Conservation (phyloP, 2,797 vertebrate species). For the Ptychobarbus kaznakovi region DNA sequence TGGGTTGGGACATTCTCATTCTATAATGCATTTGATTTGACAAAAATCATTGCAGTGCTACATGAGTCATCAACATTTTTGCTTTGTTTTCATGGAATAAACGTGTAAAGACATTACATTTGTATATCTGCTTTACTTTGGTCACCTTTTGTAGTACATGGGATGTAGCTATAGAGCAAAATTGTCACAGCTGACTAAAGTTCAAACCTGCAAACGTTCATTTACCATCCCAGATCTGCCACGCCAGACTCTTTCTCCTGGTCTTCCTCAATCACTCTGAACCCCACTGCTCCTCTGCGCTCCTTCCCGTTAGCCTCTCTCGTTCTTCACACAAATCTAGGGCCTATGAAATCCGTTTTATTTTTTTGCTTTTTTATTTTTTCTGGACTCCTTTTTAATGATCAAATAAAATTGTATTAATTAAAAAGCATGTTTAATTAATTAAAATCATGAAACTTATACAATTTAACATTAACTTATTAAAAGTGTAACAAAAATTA, state of each 20-base stretch:
- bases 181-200: neutral
- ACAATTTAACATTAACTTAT: too few relatives aligned
- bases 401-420: too few relatives aligned
- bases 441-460: too few relatives aligned
- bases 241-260: neutral
- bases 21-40: neutral
- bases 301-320: slow-evolving; percentile 13
- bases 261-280: slow-evolving; percentile 2
- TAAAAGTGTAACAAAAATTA: too few relatives aligned
- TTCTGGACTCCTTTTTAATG: too few relatives aligned
- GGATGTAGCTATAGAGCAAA: neutral
- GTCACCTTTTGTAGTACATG: neutral
- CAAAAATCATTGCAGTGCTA: neutral
- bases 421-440: too few relatives aligned
- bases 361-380: too few relatives aligned
- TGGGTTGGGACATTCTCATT: neutral
- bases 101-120: neutral
- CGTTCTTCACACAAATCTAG: slow-evolving; percentile 17
- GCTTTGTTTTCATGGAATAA: neutral
- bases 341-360: too few relatives aligned
- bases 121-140: neutral
- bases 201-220: neutral
- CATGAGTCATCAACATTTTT: neutral
- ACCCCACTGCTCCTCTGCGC: neutral
- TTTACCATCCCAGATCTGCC: neutral